phyloP scores from a whole-genome alignment of 2,113 vertebrate species.

The human (Homo sapiens) region GRCh38 chr1:30303501-30304000 shows the following conservation, averaged over 20 bases:
- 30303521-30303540: background rate
- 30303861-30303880: background rate
- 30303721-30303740: background rate
- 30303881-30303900: background rate
- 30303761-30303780: background rate
- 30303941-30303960: background rate
- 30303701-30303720: too few relatives aligned
- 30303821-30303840: too few relatives aligned
- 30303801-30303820: background rate
- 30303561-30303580: background rate
- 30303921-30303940: too few relatives aligned
- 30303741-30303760: background rate
- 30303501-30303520: fast-evolving
- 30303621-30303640: background rate
- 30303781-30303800: background rate
- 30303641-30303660: background rate
- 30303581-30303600: fast-evolving
- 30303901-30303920: too few relatives aligned
- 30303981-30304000: too few relatives aligned
- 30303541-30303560: background rate
- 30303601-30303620: fast-evolving
- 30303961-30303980: background rate
- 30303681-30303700: background rate
- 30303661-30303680: background rate
- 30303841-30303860: too few relatives aligned